A percentile compares a stretch with the other conserved stretches of the same genome.
phyloP scores from a whole-genome alignment of 2,797 vertebrate genomes.

The Eleutherodactylus coqui region DNA sequence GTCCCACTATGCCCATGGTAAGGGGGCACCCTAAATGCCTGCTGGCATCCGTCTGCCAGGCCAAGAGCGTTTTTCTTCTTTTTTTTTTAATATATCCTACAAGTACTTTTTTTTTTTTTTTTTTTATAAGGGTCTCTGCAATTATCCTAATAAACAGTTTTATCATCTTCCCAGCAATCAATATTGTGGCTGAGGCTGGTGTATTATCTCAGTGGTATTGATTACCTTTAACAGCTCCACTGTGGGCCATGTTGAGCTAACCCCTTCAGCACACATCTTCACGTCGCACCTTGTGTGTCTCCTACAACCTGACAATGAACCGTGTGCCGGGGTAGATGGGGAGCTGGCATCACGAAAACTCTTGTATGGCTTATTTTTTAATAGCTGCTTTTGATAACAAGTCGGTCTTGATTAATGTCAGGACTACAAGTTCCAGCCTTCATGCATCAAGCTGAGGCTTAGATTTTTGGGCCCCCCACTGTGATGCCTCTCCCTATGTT shows the following conservation, averaged over 20 bases:
- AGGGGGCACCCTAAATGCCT: neutral
- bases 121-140: slow-evolving; percentile 76
- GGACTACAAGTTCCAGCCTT: neutral
- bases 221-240: slow-evolving; percentile 92
- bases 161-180: slow-evolving; percentile 93
- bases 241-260: slow-evolving; percentile 85
- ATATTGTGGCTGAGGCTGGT: slow-evolving; percentile 95
- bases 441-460: no score
- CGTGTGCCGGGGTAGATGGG: neutral
- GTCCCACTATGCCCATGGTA: neutral
- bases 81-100: slow-evolving; percentile 31
- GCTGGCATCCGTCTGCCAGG: neutral
- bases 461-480: no score
- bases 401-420: neutral
- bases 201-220: slow-evolving; percentile 98
- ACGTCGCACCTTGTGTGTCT: slow-evolving; percentile 17
- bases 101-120: neutral
- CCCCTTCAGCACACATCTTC: slow-evolving; percentile 71
- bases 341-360: no score
- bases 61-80: neutral
- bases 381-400: neutral
- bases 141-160: slow-evolving; percentile 96
- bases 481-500: neutral
- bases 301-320: neutral
- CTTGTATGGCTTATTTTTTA: neutral